These are phyloP conservation scores for Plutomurus gul DNA, from an alignment of 1,140 invertebrate genomes.

Conservation along the genomic window DNA sequence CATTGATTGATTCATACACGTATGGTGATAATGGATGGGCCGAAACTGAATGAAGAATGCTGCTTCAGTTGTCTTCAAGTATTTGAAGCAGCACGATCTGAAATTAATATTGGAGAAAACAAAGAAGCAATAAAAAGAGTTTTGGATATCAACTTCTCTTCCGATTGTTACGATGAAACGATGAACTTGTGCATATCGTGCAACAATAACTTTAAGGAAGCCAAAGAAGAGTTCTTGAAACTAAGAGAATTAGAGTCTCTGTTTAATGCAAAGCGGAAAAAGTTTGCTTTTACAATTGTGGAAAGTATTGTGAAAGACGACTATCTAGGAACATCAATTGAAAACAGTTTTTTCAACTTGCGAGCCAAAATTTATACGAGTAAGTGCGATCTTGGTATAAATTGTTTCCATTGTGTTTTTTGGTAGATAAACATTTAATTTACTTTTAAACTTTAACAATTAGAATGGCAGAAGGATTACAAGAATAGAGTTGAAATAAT, in stretches of 20 bases:
- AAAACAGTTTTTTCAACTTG: background rate
- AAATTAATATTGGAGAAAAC: background rate
- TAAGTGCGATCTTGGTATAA: background rate
- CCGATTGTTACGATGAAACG: background rate
- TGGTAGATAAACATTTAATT: no score
- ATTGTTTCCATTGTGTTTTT: no score
- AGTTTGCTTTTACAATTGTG: conserved; percentile 13
- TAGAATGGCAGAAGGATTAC: background rate
- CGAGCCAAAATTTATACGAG: background rate
- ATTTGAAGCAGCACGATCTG: background rate
- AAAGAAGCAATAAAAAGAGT: background rate
- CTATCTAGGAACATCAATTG: conserved; percentile 2
- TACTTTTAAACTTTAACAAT: no score
- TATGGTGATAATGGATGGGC: background rate
- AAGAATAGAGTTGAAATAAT: background rate
- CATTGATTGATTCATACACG: background rate
- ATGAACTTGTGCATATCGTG: background rate
- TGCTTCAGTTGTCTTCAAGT: background rate
- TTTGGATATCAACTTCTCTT: background rate
- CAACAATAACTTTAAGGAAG: background rate
- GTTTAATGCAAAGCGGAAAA: background rate
- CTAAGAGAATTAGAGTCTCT: background rate
- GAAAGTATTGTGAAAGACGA: conserved; percentile 16
- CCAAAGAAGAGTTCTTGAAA: background rate
- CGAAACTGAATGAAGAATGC: background rate